Evolutionary conservation across 2,888 invertebrate species (phyloP), one percentile per base, ranked within the genome.

Genomic region (Exephanes ischioxanthus): DNA sequence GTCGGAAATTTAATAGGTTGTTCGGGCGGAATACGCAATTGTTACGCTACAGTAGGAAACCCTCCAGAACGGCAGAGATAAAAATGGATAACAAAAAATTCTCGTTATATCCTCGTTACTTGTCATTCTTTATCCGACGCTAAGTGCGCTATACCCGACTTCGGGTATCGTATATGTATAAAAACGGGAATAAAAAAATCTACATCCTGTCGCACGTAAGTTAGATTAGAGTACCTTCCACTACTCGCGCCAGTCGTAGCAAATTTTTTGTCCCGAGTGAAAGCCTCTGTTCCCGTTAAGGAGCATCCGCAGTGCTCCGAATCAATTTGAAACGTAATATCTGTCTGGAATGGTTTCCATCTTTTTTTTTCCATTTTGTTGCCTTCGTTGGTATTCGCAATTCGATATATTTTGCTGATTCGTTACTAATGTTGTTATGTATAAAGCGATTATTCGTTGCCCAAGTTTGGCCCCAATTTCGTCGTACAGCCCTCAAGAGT

Each of bases 1-100:
- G 26, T 26, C 58, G 58, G 22, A 26, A 58, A 58, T 58, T 58
- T 58, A 58, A 58, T 58, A 58, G 11, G 58, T 58, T 26, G 26
- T 3, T 26, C 26, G 9, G 3, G 11, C 26, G 4, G 58, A 58
- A 58, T 58, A 22, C 58, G 58, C 58, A 58, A 58, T 58, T 58
- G 58, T 9, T 26, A 58, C 26, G 58, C 6, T 3, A 16, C 1
- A 48, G 45, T 14, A 16, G 3, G 14, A 26, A 26, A 58, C 11
- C 26, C 26, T 58, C 26, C 58, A 11, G 26, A 22, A 58, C 22
- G 11, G 4, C 4, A 3, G 58, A 26, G 9, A 58, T 9, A 58
- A 58, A 14, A 26, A 58, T 26, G 22, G 26, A 58, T 26, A 58
- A 26, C 9, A 58, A 58, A 58, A 58, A 58, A 55, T 19, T 11